Evolutionary conservation across 53 echinoderm and acorn worm genomes (phyloP).

Genomic region (Hippasteria phrygiana): DNA sequence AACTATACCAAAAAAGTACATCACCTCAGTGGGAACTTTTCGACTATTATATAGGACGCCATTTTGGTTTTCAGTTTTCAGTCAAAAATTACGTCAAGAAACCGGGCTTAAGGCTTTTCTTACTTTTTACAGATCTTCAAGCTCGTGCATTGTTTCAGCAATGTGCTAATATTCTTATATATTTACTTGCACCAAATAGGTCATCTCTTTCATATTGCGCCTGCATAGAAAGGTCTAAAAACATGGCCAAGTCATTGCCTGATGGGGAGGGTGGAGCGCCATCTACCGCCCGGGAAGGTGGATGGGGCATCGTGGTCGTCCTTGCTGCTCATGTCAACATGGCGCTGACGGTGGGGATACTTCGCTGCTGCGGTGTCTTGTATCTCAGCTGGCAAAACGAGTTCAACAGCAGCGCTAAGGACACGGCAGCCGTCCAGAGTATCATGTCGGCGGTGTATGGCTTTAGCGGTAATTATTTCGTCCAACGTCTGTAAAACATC

Average conservation of each 20-base stretch:
- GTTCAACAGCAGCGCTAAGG: not conserved
- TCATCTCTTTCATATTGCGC: not conserved
- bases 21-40: no score
- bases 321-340: not conserved
- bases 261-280: not conserved
- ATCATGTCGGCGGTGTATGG: not conserved
- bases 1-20: no score
- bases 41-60: no score
- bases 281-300: not conserved
- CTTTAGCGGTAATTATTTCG: not conserved
- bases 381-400: not conserved
- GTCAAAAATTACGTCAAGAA: no score
- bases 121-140: no score
- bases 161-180: no score
- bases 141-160: no score
- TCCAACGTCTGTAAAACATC: no score
- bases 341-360: not conserved
- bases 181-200: no score
- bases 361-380: not conserved
- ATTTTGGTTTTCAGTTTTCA: no score
- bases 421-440: not conserved
- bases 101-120: no score
- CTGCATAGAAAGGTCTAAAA: not conserved
- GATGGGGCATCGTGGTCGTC: not conserved
- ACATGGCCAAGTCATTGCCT: not conserved